Percentiles rank a stretch among this genome's conserved stretches.
These are phyloP conservation scores for Vultur gryphus DNA, from an alignment of 2,797 vertebrate species.

Conservation along the genomic window DNA sequence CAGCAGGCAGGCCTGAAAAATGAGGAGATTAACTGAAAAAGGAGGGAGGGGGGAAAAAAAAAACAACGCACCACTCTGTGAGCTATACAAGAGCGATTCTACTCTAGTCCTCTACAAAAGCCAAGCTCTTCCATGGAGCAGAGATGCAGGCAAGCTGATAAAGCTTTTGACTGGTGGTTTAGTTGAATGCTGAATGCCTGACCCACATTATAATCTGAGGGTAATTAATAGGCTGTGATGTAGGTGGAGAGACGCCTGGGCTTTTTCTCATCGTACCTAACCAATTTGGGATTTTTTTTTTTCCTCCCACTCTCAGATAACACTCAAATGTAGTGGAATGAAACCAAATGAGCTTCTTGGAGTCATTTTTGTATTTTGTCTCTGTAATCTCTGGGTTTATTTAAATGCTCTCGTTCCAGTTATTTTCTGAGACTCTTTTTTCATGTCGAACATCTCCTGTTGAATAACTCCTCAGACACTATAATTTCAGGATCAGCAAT, in stretches of 20 bases:
- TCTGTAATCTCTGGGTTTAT: conserved; percentile 34
- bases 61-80: fast-evolving
- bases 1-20: background rate
- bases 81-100: background rate
- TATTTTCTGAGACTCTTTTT: conserved; percentile 56
- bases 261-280: background rate
- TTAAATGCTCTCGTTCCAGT: conserved; percentile 42
- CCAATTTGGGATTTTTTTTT: background rate
- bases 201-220: background rate
- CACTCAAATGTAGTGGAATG: background rate
- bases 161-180: background rate
- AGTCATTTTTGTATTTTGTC: conserved; percentile 1
- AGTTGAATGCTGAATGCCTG: background rate
- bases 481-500: conserved; percentile 73
- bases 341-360: background rate
- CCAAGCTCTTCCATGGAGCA: background rate
- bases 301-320: background rate
- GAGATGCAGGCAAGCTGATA: background rate
- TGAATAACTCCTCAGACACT: conserved; percentile 61
- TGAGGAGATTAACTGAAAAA: background rate
- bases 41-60: fast-evolving
- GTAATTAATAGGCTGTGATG: background rate
- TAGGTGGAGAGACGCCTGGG: background rate
- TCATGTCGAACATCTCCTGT: background rate
- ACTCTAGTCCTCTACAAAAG: background rate